phyloP scores from a whole-genome alignment of 2,113 vertebrate species.

The Leptobrachium leishanense region DNA sequence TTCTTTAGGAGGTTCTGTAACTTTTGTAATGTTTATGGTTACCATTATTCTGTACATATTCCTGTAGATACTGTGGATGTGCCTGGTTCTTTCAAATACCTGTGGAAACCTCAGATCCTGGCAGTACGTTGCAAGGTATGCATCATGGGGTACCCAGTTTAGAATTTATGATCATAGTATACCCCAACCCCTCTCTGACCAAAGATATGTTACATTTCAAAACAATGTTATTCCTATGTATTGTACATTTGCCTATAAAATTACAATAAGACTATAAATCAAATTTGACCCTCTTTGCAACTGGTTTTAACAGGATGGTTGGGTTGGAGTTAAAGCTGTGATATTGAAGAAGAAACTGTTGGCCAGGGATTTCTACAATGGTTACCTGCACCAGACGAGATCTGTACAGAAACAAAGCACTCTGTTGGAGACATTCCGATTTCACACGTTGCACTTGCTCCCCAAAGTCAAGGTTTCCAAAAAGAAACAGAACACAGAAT shows the following conservation, averaged over 20 bases:
- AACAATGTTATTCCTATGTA: no score
- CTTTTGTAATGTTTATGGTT: no score
- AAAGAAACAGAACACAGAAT: not conserved
- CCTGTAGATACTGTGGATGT: slow-evolving; percentile 35
- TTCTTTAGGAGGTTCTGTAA: no score
- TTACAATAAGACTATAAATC: no score
- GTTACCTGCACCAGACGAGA: slow-evolving; percentile 81
- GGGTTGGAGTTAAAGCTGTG: slow-evolving; percentile 81
- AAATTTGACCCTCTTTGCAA: no score
- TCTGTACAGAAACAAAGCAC: slow-evolving; percentile 54
- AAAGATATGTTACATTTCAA: no score
- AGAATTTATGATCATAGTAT: no score
- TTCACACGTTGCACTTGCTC: slow-evolving; percentile 71
- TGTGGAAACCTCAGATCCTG: slow-evolving; percentile 71
- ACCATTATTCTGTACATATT: slow-evolving; percentile 37
- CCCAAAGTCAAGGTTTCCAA: slow-evolving; percentile 39
- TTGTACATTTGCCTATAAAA: no score
- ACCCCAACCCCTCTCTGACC: no score
- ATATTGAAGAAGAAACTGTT: slow-evolving; percentile 82
- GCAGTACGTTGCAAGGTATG: slow-evolving; percentile 86
- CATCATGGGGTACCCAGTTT: not conserved
- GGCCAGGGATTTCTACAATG: slow-evolving; percentile 91
- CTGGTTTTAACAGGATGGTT: slow-evolving; percentile 74
- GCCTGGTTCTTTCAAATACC: slow-evolving; percentile 80
- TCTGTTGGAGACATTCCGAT: slow-evolving; percentile 61